A percentile compares a stretch with the other conserved stretches of the same genome.
Evolutionary conservation across 30 jellyfish, hydroid and myxozoan genomes (phyloP).

Genomic region (Chrysaora quinquecirrha): DNA sequence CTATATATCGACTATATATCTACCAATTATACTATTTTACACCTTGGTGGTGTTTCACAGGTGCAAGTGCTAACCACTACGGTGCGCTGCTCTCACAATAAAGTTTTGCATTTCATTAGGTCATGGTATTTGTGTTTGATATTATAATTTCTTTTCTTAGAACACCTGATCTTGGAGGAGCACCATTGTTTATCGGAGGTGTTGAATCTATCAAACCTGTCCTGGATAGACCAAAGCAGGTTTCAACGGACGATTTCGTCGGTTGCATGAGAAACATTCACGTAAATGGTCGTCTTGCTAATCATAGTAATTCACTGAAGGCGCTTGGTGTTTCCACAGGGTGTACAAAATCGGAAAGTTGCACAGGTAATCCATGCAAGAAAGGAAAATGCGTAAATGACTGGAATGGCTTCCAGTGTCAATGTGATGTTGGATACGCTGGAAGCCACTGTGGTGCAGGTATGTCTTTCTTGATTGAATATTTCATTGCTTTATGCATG

Average conservation of each 20-base stretch:
- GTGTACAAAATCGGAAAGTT: constrained; percentile 57
- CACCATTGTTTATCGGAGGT: constrained; percentile 64
- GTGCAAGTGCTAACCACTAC: too few relatives aligned
- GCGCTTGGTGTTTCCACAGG: constrained; percentile 58
- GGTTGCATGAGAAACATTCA: constrained; percentile 71
- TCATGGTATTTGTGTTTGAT: too few relatives aligned
- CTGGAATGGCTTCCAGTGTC: constrained; percentile 79
- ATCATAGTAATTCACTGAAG: constrained; percentile 24
- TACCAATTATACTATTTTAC: too few relatives aligned
- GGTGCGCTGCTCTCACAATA: too few relatives aligned
- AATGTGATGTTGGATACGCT: constrained; percentile 65
- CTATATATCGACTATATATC: too few relatives aligned
- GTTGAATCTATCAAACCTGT: constrained; percentile 39
- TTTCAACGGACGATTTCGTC: constrained; percentile 52
- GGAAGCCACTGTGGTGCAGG: constrained; percentile 83
- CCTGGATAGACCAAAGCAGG: constrained; percentile 34
- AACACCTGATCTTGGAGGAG: constrained; percentile 56
- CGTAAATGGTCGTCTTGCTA: constrained; percentile 37
- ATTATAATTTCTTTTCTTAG: constrained; percentile 15
- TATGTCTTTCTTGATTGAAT: too few relatives aligned
- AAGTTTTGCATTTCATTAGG: too few relatives aligned
- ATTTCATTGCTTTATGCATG: too few relatives aligned
- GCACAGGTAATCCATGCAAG: constrained; percentile 59
- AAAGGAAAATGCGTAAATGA: constrained; percentile 68
- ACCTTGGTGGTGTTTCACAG: too few relatives aligned